Conservation (phyloP, 2,888 invertebrate genomes). For the Agapostemon virescens region DNA sequence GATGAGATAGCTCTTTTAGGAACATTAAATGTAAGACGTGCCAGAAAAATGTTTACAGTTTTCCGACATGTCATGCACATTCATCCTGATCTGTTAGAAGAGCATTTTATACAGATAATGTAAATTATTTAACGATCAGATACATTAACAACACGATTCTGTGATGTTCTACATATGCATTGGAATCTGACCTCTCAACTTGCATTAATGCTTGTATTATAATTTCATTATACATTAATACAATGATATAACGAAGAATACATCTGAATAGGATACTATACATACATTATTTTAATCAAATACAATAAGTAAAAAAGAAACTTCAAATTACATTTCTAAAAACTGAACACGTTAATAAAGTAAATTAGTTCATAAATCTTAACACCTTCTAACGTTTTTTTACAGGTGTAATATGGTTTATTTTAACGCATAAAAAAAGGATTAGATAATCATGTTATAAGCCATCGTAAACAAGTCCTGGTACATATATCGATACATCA, state of each 20-base stretch:
- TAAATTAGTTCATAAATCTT: slow-evolving; percentile 30
- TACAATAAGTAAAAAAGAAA: slow-evolving; percentile 43
- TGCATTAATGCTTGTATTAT: slow-evolving; percentile 57
- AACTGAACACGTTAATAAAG: slow-evolving; percentile 39
- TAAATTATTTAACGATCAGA: slow-evolving; percentile 52
- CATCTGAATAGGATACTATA: slow-evolving; percentile 52
- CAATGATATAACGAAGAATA: slow-evolving; percentile 55
- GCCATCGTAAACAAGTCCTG: slow-evolving; percentile 36
- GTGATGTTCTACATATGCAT: slow-evolving; percentile 37
- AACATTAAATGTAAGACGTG: slow-evolving; percentile 59
- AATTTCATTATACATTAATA: slow-evolving; percentile 53
- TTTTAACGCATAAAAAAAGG: slow-evolving; percentile 35
- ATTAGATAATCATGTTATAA: slow-evolving; percentile 36
- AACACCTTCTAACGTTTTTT: slow-evolving; percentile 29
- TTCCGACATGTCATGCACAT: slow-evolving; percentile 49
- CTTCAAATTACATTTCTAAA: slow-evolving; percentile 41
- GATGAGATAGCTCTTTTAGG: slow-evolving; percentile 50
- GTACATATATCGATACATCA: slow-evolving; percentile 60
- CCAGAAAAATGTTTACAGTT: slow-evolving; percentile 37
- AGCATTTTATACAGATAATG: slow-evolving; percentile 58
- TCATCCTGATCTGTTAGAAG: slow-evolving; percentile 50
- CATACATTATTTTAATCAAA: slow-evolving; percentile 46
- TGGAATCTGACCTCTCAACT: slow-evolving; percentile 45
- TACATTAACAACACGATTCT: slow-evolving; percentile 51
- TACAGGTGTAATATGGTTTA: slow-evolving; percentile 30